Base-by-base conservation (phyloP, 2,113 vertebrate species). In the Circaetus gallicus region DNA sequence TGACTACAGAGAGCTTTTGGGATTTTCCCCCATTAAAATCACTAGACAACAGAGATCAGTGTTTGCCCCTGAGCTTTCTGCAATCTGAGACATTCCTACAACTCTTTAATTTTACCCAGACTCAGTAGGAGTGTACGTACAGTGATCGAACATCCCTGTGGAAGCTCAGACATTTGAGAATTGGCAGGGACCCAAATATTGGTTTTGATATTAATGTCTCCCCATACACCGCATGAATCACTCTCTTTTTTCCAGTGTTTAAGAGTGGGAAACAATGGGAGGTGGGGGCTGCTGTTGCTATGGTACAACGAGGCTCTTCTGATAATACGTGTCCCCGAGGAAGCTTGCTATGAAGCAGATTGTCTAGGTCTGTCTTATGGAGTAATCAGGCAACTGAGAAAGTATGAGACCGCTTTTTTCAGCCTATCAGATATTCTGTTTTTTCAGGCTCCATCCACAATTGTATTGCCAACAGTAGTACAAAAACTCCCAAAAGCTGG, bases 231-330 rank as follows among this genome's bases (percentile, higher is more conserved):
- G 3, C 47, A 56, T 71, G 62, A 94, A 87, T 93, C 79, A 83
- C 34, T 83, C 55, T 86, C 13, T 47, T 86, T 82, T 89, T 91
- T 31, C 66, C 73, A 72, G 65, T 45, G 49, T 90, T 96, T 72
- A 56, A 53, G 56, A 65, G 55, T 34, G 72, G 22, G 89, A 94
- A 80, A 92, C 86, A 96, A 92, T 62, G 52, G 72, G 92, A 97
- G 63, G 43, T 74, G 77, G 53, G n/a, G 36, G 58, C 34, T 47
- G 70, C 74, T 86, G 87, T 96, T 96, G 87, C 95, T 89, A 96
- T 87, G 89, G 88, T 50, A 94, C 77, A 86, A 56, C 1, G 26
- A 92, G 78, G 59, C 67, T 93, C 62, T 95, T 89, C 85, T 89
- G 62, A 96, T 92, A 73, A 82, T 43, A 92, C 6, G 1, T 19